phyloP scores from a whole-genome alignment of 2,888 invertebrate genomes.

The Amblyteles armatorius region DNA sequence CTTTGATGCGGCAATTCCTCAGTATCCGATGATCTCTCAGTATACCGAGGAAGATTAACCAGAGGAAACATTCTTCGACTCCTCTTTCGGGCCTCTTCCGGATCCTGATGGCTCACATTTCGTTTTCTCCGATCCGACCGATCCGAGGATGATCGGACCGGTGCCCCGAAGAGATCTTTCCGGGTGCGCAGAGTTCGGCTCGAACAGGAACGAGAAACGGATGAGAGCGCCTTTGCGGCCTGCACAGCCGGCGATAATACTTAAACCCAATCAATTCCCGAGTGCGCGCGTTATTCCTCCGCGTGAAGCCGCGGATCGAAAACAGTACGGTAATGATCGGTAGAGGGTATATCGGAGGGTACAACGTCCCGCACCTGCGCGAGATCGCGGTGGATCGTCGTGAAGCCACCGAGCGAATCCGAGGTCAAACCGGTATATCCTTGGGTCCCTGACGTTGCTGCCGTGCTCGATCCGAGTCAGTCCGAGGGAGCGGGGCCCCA shows the following conservation, averaged over 20 bases:
- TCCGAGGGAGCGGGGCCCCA: slow-evolving; percentile 49
- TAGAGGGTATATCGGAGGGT: slow-evolving; percentile 34
- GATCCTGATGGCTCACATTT: not conserved
- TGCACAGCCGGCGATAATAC: slow-evolving; percentile 48
- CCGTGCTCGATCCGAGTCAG: slow-evolving; percentile 50
- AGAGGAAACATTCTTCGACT: slow-evolving; percentile 3
- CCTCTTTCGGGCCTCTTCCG: not conserved
- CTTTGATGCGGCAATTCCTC: not conserved
- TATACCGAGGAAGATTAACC: slow-evolving; percentile 1
- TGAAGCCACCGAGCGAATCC: slow-evolving; percentile 56
- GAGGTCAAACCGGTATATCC: slow-evolving; percentile 71
- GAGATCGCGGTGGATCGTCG: slow-evolving; percentile 48
- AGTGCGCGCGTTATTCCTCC: slow-evolving; percentile 57
- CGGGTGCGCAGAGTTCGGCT: slow-evolving; percentile 10
- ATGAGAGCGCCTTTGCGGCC: slow-evolving; percentile 15
- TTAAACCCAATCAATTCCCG: slow-evolving; percentile 69
- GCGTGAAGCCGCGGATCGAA: slow-evolving; percentile 13
- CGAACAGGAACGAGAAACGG: slow-evolving; percentile 15
- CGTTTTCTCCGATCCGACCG: not conserved
- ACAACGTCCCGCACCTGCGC: slow-evolving; percentile 62
- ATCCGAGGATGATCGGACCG: not conserved
- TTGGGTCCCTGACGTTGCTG: slow-evolving; percentile 55
- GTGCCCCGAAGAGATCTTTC: not conserved
- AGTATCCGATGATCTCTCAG: slow-evolving; percentile 37
- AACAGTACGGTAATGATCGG: slow-evolving; percentile 62